phyloP scores from a whole-genome alignment of 2,113 vertebrate species.

The Pelecanoides urinatrix region DNA sequence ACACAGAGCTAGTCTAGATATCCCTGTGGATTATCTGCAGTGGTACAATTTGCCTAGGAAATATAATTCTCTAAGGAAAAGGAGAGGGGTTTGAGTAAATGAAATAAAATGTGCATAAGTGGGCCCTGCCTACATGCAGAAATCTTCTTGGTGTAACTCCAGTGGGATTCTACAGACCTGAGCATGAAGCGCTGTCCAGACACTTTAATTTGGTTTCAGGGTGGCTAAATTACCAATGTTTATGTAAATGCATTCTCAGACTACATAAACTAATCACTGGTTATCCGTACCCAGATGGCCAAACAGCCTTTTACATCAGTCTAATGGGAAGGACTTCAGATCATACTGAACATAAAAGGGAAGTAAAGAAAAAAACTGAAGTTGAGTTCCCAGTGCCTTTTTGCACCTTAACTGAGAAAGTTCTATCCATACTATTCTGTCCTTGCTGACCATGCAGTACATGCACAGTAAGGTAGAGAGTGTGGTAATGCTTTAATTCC shows the following conservation, averaged over 20 bases:
- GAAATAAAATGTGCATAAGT: neutral
- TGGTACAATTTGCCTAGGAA: neutral
- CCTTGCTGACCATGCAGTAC: neutral
- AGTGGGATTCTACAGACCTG: neutral
- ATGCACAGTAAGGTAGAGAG: neutral
- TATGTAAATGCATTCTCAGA: neutral
- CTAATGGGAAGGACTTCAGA: neutral
- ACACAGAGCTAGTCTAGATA: neutral
- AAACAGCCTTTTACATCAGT: neutral
- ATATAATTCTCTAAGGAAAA: neutral
- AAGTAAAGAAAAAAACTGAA: neutral
- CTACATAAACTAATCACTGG: neutral
- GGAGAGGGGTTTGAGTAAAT: neutral
- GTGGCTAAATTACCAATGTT: neutral
- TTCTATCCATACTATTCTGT: neutral
- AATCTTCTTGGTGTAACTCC: neutral
- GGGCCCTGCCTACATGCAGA: neutral
- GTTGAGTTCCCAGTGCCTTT: neutral
- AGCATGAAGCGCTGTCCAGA: neutral
- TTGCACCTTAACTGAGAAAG: neutral
- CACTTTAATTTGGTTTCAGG: neutral
- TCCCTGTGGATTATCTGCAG: neutral
- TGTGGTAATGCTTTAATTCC: neutral
- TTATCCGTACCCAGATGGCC: neutral
- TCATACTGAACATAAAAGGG: neutral